A percentile compares a stretch with the other conserved stretches of the same genome.
These are phyloP conservation scores for Glareola pratincola DNA, from an alignment of 2,113 vertebrate species.

Conservation along the genomic window DNA sequence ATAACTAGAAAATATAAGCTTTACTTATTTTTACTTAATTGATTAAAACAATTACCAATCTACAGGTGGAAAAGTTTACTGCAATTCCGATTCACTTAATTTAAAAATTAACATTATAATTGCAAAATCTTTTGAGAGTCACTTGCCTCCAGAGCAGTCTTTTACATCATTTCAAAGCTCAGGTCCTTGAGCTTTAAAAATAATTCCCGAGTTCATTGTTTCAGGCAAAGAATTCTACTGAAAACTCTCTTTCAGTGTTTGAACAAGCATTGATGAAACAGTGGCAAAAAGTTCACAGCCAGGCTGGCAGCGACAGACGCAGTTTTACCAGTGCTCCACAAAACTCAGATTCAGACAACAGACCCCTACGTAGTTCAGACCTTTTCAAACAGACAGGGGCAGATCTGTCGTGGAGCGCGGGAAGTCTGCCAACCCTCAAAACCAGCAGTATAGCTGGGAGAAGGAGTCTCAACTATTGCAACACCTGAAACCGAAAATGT, in stretches of 20 bases:
- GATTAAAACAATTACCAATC: constrained; percentile 26
- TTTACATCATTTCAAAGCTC: constrained; percentile 27
- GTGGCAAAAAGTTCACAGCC: constrained; percentile 45
- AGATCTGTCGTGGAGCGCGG: not conserved
- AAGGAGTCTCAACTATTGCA: constrained; percentile 20
- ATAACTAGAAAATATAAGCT: not conserved
- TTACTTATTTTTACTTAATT: constrained; percentile 1
- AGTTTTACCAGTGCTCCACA: constrained; percentile 15
- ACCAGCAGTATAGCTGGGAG: constrained; percentile 30
- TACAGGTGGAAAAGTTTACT: constrained; percentile 29
- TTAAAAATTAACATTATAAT: constrained; percentile 24
- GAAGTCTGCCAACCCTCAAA: constrained; percentile 1
- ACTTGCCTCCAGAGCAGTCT: constrained; percentile 13
- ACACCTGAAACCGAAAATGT: constrained; percentile 57
- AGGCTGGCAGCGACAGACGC: constrained; percentile 15
- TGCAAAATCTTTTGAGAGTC: constrained; percentile 31
- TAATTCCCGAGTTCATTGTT: constrained; percentile 15
- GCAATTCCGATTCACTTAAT: not conserved
- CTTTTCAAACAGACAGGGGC: constrained; percentile 22
- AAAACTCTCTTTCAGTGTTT: constrained; percentile 11
- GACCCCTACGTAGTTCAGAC: constrained; percentile 43
- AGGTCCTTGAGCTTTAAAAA: constrained; percentile 42
- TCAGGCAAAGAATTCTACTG: not conserved
- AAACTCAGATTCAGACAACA: constrained; percentile 45
- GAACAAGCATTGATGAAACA: not conserved